Evolutionary conservation across 2,888 invertebrate genomes (phyloP), one percentile per base, ranked within the genome.

Genomic region (Carcina quercana): DNA sequence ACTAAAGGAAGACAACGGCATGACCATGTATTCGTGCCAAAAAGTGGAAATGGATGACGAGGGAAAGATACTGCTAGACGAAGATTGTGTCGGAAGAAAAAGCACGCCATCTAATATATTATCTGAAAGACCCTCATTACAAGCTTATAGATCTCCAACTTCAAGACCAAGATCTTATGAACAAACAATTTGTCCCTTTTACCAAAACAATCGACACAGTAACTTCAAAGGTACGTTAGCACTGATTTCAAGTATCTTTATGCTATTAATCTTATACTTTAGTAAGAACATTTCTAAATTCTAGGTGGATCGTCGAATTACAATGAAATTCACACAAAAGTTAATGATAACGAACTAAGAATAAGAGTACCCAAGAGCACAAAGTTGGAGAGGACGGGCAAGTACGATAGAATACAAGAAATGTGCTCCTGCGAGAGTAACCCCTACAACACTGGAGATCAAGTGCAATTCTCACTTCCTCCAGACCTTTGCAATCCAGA

Each of bases 41-140:
- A 74, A 71, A 38, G 82, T 83, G 2, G 82, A 83, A 59, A 76
- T 83, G 79, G 78, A 83, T 38, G 70, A 71, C 13, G 67, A 72
- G 30, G 82, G 80, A 1, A 79, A 78, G 60, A 68, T 83, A 40
- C 49, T 79, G 20, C 52, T 83, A 33, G 79, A 83, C 33, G 82
- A 83, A 59, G 68, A 66, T 25, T 59, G 78, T 11, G 45, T 53
- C 7, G 71, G 60, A 35, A 70, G 61, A 34, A 44, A 25, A 17
- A 7, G 7, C 17, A 5, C 17, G 17, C 17, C 17, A 7, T 17
- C 5, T 17, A 17, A 5, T 17, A 17, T 7, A 17, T 7, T 17
- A 7, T 5, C 17, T 17, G 7, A 7, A 17, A 17, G 17, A 17
- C 7, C 17, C 17, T 5, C n/a, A 12, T 24, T n/a, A 12, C 24